Evolutionary conservation across 2,888 invertebrate genomes (phyloP), one percentile per base, ranked within the genome.

Genomic region (Thecocarcelia acutangulata): DNA sequence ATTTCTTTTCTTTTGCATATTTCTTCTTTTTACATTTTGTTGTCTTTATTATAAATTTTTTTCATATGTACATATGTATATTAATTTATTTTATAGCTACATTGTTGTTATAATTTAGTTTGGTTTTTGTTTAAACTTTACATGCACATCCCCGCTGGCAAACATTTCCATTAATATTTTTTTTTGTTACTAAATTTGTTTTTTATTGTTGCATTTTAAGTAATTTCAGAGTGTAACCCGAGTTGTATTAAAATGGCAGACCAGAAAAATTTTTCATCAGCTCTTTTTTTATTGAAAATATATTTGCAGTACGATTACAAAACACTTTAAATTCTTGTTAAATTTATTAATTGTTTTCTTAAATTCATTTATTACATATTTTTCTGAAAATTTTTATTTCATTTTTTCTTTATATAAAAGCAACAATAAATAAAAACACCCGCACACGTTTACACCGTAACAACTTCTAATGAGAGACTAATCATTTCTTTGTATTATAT

Each of bases 381-480:
- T 61, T 37, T 8, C 21, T 72, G n/a, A 15, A 44, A 15, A 8
- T 37, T 79, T 73, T 12, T 19, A 50, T 33, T 54, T 63, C 66
- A 15, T 44, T 15, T 72, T 72, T 33, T 15, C 33, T 37, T 24
- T 48, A 28, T 24, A 9, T 24, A 33, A 11, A 24, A 66, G 40
- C 58, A 37, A 46, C 19, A 66, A 33, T 44, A 42, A 13, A 28
- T 48, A 12, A 42, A 5, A 50, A 77, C 76, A 63, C 72, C 80
- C 80, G 80, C 76, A 76, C 58, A 61, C 68, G 72, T 54, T 46
- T 77, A 56, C 3, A 66, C 33, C 72, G 56, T 64, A 68, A 68
- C 80, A 80, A 80, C 77, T 80, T 80, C 66, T 77, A 77, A 77
- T 72, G 76, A 79, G 74, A 78, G 78, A 78, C 78, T 78, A 78